Conservation (phyloP, 2,797 vertebrate species). For the Sphenodon punctatus region DNA sequence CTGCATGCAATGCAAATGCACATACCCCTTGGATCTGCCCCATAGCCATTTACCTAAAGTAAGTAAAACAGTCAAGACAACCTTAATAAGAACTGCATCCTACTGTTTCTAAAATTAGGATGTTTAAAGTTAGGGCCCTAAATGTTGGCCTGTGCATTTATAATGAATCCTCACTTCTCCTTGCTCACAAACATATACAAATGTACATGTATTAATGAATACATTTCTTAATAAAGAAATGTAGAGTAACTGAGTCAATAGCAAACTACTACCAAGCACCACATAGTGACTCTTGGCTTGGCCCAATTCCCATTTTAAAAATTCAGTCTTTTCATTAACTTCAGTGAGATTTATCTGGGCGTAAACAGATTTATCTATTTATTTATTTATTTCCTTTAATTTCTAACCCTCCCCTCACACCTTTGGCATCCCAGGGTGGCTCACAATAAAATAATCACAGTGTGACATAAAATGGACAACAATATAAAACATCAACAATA, state of each 20-base stretch:
- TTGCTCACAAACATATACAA: background rate
- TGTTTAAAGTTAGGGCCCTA: background rate
- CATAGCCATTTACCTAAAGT: background rate
- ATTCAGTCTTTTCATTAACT: background rate
- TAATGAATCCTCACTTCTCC: background rate
- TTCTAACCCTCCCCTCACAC: no score
- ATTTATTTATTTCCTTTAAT: no score
- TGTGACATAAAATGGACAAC: no score
- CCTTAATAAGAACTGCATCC: background rate
- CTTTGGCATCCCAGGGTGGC: no score
- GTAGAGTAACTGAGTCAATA: background rate
- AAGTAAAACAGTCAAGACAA: background rate
- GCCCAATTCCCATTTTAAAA: background rate
- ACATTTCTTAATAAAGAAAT: background rate
- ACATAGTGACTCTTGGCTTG: background rate
- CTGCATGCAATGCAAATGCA: no score
- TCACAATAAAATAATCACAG: no score
- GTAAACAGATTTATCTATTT: no score
- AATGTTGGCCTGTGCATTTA: background rate
- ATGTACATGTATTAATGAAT: background rate
- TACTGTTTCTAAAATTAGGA: background rate
- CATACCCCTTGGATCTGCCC: no score
- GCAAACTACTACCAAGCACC: background rate
- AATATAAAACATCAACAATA: no score
- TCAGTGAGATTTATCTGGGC: background rate